A percentile compares a stretch with the other conserved stretches of the same genome.
These are phyloP conservation scores for Brachyopa scutellaris DNA, from an alignment of 2,888 invertebrate genomes.

Conservation along the genomic window DNA sequence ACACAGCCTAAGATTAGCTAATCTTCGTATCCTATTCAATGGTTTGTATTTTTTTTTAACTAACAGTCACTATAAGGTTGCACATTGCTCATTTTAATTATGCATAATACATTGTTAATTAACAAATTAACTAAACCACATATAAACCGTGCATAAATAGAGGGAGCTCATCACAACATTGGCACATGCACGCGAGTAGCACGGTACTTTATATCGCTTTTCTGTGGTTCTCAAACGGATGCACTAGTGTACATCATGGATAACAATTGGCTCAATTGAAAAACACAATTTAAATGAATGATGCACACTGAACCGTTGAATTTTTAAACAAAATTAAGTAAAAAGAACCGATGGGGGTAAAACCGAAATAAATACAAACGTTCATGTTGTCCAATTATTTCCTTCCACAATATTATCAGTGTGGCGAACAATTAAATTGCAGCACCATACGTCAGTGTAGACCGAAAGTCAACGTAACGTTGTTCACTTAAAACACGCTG, in stretches of 20 bases:
- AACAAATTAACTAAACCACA: slow-evolving; percentile 59
- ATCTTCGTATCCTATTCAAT: no score
- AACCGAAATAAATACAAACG: slow-evolving; percentile 47
- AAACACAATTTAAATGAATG: slow-evolving; percentile 66
- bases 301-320: slow-evolving; percentile 48
- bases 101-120: slow-evolving; percentile 60
- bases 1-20: no score
- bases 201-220: slow-evolving; percentile 16
- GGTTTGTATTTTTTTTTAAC: slow-evolving; percentile 3
- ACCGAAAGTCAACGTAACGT: slow-evolving; percentile 46
- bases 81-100: slow-evolving; percentile 52
- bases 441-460: slow-evolving; percentile 64
- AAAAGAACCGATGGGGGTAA: slow-evolving; percentile 25
- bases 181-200: slow-evolving; percentile 35
- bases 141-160: slow-evolving; percentile 22
- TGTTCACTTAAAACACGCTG: slow-evolving; percentile 52
- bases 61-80: slow-evolving; percentile 14
- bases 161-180: slow-evolving; percentile 39
- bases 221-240: slow-evolving; percentile 48
- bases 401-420: slow-evolving; percentile 67
- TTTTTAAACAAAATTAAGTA: slow-evolving; percentile 51
- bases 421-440: slow-evolving; percentile 69
- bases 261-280: slow-evolving; percentile 65
- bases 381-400: slow-evolving; percentile 65
- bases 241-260: slow-evolving; percentile 63